Conservation (phyloP, 92 coral and sea anemone genomes). For the Pocillopora grandis region DNA sequence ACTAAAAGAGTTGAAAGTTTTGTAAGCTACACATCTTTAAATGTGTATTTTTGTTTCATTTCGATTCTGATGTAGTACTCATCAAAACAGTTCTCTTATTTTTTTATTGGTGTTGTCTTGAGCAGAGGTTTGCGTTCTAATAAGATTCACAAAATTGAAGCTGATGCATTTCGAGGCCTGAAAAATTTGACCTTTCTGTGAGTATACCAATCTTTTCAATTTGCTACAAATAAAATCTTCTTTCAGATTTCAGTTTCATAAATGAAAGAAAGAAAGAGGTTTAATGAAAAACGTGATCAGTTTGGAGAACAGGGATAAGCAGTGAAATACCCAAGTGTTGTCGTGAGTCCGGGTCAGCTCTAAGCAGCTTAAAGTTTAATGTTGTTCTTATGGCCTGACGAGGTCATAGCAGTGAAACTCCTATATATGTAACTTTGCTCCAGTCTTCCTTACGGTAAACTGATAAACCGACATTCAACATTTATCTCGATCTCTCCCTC, state of each 20-base stretch:
- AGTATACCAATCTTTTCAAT: background rate
- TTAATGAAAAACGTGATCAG: too few species aligned
- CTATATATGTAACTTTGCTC: too few species aligned
- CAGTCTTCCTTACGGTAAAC: too few species aligned
- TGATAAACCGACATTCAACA: background rate
- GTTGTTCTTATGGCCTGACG: too few species aligned
- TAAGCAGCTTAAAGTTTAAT: too few species aligned
- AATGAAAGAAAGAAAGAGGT: too few species aligned
- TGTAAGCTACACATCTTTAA: constrained; percentile 36
- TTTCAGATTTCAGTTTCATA: background rate
- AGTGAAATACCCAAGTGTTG: too few species aligned
- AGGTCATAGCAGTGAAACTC: too few species aligned
- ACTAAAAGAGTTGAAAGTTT: constrained; percentile 34
- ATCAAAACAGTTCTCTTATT: background rate
- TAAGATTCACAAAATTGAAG: constrained; percentile 22
- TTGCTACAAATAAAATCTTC: background rate
- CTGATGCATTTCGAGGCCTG: constrained; percentile 40
- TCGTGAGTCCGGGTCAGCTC: too few species aligned
- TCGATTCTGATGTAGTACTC: background rate
- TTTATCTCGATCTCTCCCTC: background rate
- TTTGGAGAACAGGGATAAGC: too few species aligned
- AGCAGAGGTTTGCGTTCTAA: constrained; percentile 42
- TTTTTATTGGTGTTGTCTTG: background rate
- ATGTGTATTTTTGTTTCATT: background rate
- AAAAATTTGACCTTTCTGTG: constrained; percentile 42